A percentile compares a stretch with the other conserved stretches of the same genome.
Evolutionary conservation across 30 jellyfish, hydroid and myxozoan species (phyloP).

Genomic region (Turritopsis dohrnii): DNA sequence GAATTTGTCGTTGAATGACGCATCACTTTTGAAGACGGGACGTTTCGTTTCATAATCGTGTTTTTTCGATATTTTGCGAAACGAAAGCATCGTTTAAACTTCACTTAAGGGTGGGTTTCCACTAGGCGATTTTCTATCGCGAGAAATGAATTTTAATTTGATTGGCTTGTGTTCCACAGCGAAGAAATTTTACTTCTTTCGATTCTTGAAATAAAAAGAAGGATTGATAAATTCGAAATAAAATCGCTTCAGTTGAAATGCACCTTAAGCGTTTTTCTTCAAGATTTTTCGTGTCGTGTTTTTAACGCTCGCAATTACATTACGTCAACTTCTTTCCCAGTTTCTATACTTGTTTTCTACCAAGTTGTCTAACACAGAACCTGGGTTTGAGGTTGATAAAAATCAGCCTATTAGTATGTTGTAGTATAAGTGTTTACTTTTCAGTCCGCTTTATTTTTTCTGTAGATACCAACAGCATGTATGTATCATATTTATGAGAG

Average conservation of each 20-base stretch:
- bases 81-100: background rate
- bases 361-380: background rate
- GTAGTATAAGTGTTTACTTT: background rate
- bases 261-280: background rate
- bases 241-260: no score
- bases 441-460: background rate
- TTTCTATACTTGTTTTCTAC: background rate
- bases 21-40: background rate
- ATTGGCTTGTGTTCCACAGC: no score
- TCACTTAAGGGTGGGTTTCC: no score
- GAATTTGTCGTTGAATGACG: background rate
- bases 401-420: background rate
- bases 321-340: background rate
- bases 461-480: background rate
- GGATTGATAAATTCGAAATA: no score
- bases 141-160: no score
- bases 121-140: no score
- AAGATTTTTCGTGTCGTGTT: background rate
- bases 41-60: background rate
- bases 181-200: no score
- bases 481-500: conserved; percentile 14
- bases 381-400: background rate
- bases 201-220: no score
- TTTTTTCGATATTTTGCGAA: background rate
- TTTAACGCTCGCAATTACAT: background rate